These are phyloP conservation scores for Drosophila formosana DNA, from an alignment of 2,888 invertebrate genomes.

Conservation along the genomic window DNA sequence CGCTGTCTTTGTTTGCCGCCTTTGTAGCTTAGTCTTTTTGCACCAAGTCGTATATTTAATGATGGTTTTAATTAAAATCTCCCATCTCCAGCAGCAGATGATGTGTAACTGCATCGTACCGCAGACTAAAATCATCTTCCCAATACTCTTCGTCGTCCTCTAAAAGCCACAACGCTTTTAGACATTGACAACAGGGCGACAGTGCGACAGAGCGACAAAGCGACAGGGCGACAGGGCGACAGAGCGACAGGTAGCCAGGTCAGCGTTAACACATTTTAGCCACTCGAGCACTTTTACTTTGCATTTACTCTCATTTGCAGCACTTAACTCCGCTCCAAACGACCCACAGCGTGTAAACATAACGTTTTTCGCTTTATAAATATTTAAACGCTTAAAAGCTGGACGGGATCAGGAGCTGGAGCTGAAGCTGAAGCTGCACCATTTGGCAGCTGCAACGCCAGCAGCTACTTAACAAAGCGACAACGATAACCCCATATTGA, in stretches of 20 bases:
- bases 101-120: not conserved
- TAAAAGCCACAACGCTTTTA: too few species aligned
- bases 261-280: slow-evolving; percentile 22
- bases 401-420: slow-evolving; percentile 30
- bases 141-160: too few species aligned
- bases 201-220: not conserved
- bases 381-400: slow-evolving; percentile 75
- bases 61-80: slow-evolving; percentile 26
- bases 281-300: slow-evolving; percentile 46
- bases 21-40: slow-evolving; percentile 17
- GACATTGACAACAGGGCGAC: not conserved
- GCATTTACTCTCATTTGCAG: slow-evolving; percentile 62
- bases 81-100: slow-evolving; percentile 1
- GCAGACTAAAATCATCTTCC: not conserved
- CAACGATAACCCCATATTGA: slow-evolving; percentile 50
- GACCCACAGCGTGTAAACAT: slow-evolving; percentile 59
- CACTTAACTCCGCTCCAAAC: slow-evolving; percentile 54
- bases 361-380: slow-evolving; percentile 68
- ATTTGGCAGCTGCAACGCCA: slow-evolving; percentile 31
- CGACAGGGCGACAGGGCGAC: slow-evolving; percentile 1
- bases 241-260: slow-evolving; percentile 10
- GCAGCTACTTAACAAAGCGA: slow-evolving; percentile 45
- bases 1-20: slow-evolving; percentile 9
- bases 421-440: slow-evolving; percentile 27
- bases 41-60: slow-evolving; percentile 6